Conservation (phyloP, 2,888 invertebrate species). For the Chromoteleia sp. region DNA sequence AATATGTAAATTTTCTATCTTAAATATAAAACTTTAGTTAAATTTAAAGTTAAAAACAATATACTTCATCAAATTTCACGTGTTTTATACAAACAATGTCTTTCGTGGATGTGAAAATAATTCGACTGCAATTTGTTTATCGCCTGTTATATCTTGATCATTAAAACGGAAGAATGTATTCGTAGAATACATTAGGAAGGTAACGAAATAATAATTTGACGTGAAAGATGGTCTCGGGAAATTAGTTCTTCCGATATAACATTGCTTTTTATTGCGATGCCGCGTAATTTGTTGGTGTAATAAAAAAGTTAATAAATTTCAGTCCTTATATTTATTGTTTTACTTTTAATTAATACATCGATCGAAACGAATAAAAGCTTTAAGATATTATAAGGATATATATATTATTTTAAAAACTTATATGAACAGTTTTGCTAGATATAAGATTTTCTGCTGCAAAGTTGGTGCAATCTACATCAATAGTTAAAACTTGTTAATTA, state of each 20-base stretch:
- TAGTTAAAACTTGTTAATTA: conserved; percentile 18
- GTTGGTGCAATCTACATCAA: conserved; percentile 1
- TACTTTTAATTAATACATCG: too few relatives aligned
- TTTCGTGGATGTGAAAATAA: conserved; percentile 5
- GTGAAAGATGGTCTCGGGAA: conserved; percentile 38
- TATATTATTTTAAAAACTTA: background rate
- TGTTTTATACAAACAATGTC: too few relatives aligned
- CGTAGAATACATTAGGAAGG: conserved; percentile 24
- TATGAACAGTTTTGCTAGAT: background rate
- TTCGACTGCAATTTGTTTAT: conserved; percentile 26
- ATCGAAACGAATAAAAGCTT: background rate
- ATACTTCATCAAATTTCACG: too few relatives aligned
- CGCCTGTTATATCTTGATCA: conserved; percentile 17
- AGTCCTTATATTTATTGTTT: too few relatives aligned
- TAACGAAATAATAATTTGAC: conserved; percentile 59
- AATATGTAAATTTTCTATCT: too few relatives aligned
- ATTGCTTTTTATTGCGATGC: conserved; percentile 23
- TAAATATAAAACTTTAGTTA: too few relatives aligned
- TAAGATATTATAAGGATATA: background rate
- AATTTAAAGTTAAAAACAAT: too few relatives aligned
- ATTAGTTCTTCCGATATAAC: conserved; percentile 28
- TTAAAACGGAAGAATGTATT: conserved; percentile 1
- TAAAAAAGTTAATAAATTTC: conserved; percentile 15
- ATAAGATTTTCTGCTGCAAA: background rate
- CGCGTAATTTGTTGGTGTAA: conserved; percentile 16